Evolutionary conservation across 2,888 invertebrate species (phyloP).

Genomic region (Dicranocentrus wangi): DNA sequence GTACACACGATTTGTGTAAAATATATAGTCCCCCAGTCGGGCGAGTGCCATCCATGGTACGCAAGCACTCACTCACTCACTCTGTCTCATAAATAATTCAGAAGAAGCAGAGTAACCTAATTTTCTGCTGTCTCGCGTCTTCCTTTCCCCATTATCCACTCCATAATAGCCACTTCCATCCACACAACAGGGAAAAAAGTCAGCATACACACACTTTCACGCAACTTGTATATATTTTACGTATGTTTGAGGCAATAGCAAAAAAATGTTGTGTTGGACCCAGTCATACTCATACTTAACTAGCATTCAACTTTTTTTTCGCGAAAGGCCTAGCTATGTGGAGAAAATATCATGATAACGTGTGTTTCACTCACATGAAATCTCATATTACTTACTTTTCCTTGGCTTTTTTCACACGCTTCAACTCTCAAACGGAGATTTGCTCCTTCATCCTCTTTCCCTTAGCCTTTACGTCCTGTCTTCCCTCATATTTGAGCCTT

Average conservation of each 20-base stretch:
- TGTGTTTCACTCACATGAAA: slow-evolving; percentile 29
- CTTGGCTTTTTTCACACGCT: slow-evolving; percentile 45
- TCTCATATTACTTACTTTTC: slow-evolving; percentile 38
- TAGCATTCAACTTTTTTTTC: not conserved
- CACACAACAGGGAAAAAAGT: slow-evolving; percentile 46
- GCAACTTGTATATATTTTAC: slow-evolving; percentile 37
- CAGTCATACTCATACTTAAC: not conserved
- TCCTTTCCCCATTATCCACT: slow-evolving; percentile 68
- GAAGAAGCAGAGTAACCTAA: slow-evolving; percentile 70
- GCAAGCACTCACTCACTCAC: slow-evolving; percentile 54
- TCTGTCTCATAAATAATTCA: slow-evolving; percentile 70
- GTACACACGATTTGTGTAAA: too few species aligned
- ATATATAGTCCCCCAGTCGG: slow-evolving; percentile 13
- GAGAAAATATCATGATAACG: slow-evolving; percentile 46
- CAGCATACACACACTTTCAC: slow-evolving; percentile 30
- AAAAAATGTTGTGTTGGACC: too few species aligned
- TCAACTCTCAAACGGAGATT: slow-evolving; percentile 61
- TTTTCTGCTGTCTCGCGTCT: slow-evolving; percentile 71
- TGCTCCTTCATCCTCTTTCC: slow-evolving; percentile 43
- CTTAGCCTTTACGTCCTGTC: not conserved
- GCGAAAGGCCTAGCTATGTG: slow-evolving; percentile 8
- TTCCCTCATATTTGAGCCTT: slow-evolving; percentile 34
- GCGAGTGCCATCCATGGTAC: slow-evolving; percentile 47
- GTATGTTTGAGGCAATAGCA: not conserved
- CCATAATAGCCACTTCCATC: slow-evolving; percentile 63